Evolutionary conservation across 2,113 vertebrate genomes (phyloP), one percentile per base, ranked within the genome.

Genomic region (Ptychochromis oligacanthus): DNA sequence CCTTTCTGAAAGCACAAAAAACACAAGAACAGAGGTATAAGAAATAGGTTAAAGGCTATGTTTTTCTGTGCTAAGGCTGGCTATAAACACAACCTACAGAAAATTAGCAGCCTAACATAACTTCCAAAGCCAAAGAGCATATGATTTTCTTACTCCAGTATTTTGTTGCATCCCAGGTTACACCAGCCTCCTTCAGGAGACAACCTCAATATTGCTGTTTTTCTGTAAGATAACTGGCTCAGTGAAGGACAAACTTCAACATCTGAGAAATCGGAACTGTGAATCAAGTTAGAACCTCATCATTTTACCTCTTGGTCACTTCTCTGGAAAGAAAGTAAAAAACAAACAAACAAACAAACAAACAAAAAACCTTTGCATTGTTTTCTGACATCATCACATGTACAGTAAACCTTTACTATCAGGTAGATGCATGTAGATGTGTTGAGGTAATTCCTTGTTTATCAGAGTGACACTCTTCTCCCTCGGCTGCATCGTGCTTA

Each of bases 371-470:
- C 10, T 72, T 26, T 54, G 28, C 60, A 31, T 24, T 24, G 49
- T 15, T 76, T 80, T 84, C 75, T 72, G 52, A 81, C 75, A 36
- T 34, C 22, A 57, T 49, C 62, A 24, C n/a, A 64, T 49, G 81
- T 72, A 34, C 26, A 34, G 26, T 72, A 60, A 75, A 81, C 26
- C 36, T 40, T 87, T 59, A 81, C 49, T 59, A 64, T 82, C 78
- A 86, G 75, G 43, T 56, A 56, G 56, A 55, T 64, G 28, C 59
- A 26, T 75, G 38, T 38, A 77, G 57, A 24, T n/a, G 70, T 22
- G 2, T 40, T 10, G 43, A 60, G 62, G 72, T 74, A 62, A 78
- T 59, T 77, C 59, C 62, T 78, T 77, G 65, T 88, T 87, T 85
- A 67, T 61, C 38, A 79, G 22, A 61, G 52, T 49, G 65, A 46